These are phyloP conservation scores for Hemichromis elongatus DNA, from an alignment of 2,113 vertebrate species.

Conservation along the genomic window DNA sequence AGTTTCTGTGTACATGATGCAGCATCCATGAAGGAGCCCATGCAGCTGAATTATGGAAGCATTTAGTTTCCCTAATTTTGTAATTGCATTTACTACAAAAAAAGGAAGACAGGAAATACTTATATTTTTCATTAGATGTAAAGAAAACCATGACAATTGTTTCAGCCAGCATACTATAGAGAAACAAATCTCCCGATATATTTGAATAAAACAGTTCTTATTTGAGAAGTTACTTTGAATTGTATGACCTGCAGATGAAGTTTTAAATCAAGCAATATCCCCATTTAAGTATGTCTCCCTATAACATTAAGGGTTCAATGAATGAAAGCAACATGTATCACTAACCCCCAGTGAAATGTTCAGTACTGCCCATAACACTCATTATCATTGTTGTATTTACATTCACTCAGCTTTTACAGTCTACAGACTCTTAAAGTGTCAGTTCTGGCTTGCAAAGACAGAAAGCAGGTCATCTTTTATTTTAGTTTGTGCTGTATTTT, in stretches of 20 bases:
- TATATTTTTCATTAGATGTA: too few relatives aligned
- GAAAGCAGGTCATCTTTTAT: background rate
- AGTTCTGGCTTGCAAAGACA: constrained; percentile 30
- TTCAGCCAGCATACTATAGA: background rate
- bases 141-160: too few relatives aligned
- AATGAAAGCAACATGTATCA: constrained; percentile 36
- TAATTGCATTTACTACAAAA: too few relatives aligned
- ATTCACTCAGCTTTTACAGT: constrained; percentile 11
- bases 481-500: background rate
- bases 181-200: too few relatives aligned
- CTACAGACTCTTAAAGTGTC: constrained; percentile 9
- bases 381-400: constrained; percentile 27
- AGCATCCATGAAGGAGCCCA: too few relatives aligned
- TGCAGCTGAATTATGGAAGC: too few relatives aligned
- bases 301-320: constrained; percentile 1
- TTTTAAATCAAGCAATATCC: background rate
- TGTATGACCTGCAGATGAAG: background rate
- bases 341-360: constrained; percentile 40
- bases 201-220: background rate
- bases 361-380: constrained; percentile 22
- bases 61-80: too few relatives aligned
- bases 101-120: too few relatives aligned
- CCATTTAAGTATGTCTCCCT: too few relatives aligned
- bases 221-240: background rate
- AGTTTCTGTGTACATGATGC: too few relatives aligned